A percentile compares a stretch with the other conserved stretches of the same genome.
These are phyloP conservation scores for Andrena camellia DNA, from an alignment of 2,888 invertebrate genomes.

Conservation along the genomic window DNA sequence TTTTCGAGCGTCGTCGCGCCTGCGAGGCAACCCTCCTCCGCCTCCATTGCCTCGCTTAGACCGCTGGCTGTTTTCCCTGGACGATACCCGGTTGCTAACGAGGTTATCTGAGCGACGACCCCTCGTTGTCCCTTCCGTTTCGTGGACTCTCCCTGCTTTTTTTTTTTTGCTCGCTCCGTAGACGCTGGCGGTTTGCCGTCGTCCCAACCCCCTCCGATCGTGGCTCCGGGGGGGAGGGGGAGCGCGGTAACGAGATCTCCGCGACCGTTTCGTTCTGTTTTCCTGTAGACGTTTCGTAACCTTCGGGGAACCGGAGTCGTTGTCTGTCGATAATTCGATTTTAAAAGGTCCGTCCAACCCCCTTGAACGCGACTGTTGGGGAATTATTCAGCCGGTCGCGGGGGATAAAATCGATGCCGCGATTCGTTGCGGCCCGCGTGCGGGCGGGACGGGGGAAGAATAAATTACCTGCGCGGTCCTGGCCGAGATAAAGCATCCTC, in stretches of 20 bases:
- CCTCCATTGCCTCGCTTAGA: not conserved
- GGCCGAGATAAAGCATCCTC: constrained; percentile 49
- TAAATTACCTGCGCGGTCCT: constrained; percentile 39
- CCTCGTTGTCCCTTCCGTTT: constrained; percentile 18
- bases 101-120: constrained; percentile 42
- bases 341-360: not conserved
- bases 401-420: constrained; percentile 16
- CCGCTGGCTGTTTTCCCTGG: constrained; percentile 39
- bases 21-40: not conserved
- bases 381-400: constrained; percentile 5
- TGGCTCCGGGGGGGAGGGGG: not conserved
- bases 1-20: not conserved
- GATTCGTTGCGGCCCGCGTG: constrained; percentile 3
- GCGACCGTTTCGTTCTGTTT: constrained; percentile 2
- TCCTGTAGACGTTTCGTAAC: not conserved
- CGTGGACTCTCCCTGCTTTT: not conserved
- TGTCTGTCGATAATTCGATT: constrained; percentile 4
- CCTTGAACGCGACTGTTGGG: not conserved
- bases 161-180: not conserved
- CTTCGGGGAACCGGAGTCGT: not conserved
- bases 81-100: constrained; percentile 47
- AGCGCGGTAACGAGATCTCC: constrained; percentile 24
- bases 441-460: constrained; percentile 25
- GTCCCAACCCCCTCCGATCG: not conserved
- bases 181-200: not conserved